A percentile compares a stretch with the other conserved stretches of the same genome.
These are phyloP conservation scores for Heliothis virescens DNA, from an alignment of 1,140 invertebrate genomes.

Conservation along the genomic window DNA sequence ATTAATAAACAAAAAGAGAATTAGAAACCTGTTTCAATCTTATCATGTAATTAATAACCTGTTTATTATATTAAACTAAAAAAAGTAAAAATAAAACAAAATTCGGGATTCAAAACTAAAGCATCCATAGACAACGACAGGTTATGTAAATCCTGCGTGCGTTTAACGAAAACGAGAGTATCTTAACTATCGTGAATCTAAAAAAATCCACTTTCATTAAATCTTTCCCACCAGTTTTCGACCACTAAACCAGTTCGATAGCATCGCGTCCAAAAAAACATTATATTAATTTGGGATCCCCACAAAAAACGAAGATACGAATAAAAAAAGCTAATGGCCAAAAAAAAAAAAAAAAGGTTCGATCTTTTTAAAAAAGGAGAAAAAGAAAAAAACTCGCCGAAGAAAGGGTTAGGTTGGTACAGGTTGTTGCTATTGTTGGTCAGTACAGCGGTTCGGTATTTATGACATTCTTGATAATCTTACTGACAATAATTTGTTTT, in stretches of 20 bases:
- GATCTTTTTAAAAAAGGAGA: constrained; percentile 69
- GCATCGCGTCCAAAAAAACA: constrained; percentile 75
- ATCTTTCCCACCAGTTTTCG: constrained; percentile 74
- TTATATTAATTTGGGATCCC: constrained; percentile 85
- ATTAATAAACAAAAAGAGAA: not conserved
- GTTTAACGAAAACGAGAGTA: constrained; percentile 78
- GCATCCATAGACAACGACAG: constrained; percentile 4
- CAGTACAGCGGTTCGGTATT: constrained; percentile 36
- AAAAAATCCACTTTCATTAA: constrained; percentile 82
- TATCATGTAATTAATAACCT: not conserved
- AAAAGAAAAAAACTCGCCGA: constrained; percentile 61
- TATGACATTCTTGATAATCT: constrained; percentile 44
- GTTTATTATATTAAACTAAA: not conserved
- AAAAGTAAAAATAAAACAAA: constrained; percentile 7
- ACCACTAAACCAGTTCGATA: constrained; percentile 76
- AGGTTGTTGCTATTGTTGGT: constrained; percentile 66
- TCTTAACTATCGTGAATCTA: constrained; percentile 65
- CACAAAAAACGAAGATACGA: constrained; percentile 84
- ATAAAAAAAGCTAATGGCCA: constrained; percentile 84
- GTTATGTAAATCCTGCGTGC: constrained; percentile 46
- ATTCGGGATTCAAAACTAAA: constrained; percentile 19
- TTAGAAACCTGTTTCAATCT: not conserved
- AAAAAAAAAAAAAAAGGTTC: constrained; percentile 79
- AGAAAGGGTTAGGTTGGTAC: constrained; percentile 80
- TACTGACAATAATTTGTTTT: constrained; percentile 18